Evolutionary conservation across 2,797 vertebrate genomes (phyloP).

Genomic region (Fundulus diaphanus): DNA sequence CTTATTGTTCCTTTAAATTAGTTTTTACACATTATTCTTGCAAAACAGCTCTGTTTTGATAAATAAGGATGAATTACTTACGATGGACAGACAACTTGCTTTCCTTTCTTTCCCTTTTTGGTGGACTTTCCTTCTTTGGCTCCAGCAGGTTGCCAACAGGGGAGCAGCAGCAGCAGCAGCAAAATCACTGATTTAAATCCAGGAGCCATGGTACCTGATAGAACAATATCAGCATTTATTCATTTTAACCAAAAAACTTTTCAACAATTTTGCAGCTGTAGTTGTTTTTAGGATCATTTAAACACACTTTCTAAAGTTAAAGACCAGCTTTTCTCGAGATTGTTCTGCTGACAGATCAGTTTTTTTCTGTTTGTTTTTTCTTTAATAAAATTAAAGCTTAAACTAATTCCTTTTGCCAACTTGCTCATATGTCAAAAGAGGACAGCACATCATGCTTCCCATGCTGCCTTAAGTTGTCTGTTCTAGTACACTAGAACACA

Average conservation of each 20-base stretch:
- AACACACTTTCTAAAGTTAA: neutral
- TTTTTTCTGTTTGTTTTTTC: no score
- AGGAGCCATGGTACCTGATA: slow-evolving; percentile 82
- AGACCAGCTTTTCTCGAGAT: no score
- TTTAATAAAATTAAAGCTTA: neutral
- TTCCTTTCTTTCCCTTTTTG: slow-evolving; percentile 94
- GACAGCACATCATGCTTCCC: no score
- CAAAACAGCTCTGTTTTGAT: neutral
- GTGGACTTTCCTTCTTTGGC: slow-evolving; percentile 89
- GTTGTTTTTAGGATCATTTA: neutral
- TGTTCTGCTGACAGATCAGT: no score
- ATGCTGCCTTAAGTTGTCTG: no score
- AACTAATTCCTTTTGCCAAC: neutral
- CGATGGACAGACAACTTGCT: slow-evolving; percentile 94
- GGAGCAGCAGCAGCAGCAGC: slow-evolving; percentile 81
- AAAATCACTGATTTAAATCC: slow-evolving; percentile 65
- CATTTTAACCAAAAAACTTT: neutral
- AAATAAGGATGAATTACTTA: slow-evolving; percentile 73
- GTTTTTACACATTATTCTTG: neutral
- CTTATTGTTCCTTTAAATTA: no score
- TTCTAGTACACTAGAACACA: neutral
- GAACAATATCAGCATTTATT: slow-evolving; percentile 9
- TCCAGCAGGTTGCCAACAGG: slow-evolving; percentile 79
- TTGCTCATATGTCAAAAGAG: no score
- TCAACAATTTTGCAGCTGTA: neutral